Conservation (phyloP, 2,888 invertebrate species). For the Latheticus oryzae region DNA sequence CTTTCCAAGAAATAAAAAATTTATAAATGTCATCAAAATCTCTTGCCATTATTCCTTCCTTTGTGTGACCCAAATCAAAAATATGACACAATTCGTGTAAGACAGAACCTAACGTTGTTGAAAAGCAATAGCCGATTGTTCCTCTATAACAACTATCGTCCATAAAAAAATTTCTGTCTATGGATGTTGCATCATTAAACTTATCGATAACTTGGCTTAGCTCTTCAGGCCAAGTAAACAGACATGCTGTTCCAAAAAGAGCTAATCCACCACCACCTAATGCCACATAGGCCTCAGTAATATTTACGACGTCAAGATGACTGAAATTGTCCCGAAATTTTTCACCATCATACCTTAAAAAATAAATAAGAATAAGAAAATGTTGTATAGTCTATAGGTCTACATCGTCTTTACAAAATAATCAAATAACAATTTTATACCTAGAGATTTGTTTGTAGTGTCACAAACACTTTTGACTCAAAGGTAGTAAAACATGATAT, state of each 20-base stretch:
- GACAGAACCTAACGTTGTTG: constrained; percentile 90
- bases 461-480: no score
- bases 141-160: constrained; percentile 93
- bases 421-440: no score
- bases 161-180: constrained; percentile 81
- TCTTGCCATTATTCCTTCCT: constrained; percentile 92
- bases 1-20: constrained; percentile 69
- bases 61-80: constrained; percentile 92
- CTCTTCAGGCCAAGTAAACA: constrained; percentile 88
- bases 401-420: no score
- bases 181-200: constrained; percentile 71
- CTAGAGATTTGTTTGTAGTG: no score
- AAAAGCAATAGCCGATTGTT: constrained; percentile 87
- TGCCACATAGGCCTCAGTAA: constrained; percentile 87
- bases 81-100: constrained; percentile 95
- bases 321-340: constrained; percentile 67
- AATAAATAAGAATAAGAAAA: no score
- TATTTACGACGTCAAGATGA: constrained; percentile 76
- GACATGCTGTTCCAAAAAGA: constrained; percentile 88
- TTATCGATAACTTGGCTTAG: constrained; percentile 74
- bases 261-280: constrained; percentile 93
- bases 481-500: no score
- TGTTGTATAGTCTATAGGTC: no score
- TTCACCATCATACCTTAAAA: constrained; percentile 52
- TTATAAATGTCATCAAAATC: constrained; percentile 87